A percentile compares a stretch with the other conserved stretches of the same genome.
These are phyloP conservation scores for Trichogramma evanescens DNA, from an alignment of 2,888 invertebrate species.

Conservation along the genomic window DNA sequence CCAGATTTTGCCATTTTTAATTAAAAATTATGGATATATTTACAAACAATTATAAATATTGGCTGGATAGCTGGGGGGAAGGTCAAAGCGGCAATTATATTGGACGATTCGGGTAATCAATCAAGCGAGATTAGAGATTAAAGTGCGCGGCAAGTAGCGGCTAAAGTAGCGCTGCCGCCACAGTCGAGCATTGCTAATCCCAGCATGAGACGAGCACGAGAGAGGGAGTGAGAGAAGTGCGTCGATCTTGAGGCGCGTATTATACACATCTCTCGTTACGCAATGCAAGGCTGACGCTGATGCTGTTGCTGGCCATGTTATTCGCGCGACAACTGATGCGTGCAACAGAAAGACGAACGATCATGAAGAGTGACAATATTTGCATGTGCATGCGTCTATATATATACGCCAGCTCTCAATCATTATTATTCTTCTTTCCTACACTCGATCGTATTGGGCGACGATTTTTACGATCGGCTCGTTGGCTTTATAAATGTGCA, in stretches of 20 bases:
- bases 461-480: no score
- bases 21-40: neutral
- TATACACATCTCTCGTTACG: constrained; percentile 6
- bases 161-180: neutral
- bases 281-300: neutral
- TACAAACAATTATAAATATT: neutral
- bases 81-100: constrained; percentile 15
- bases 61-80: neutral
- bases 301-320: no score
- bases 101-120: constrained; percentile 12
- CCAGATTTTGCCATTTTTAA: no score
- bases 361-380: constrained; percentile 22
- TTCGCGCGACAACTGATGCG: no score
- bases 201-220: neutral
- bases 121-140: constrained; percentile 21
- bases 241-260: constrained; percentile 1
- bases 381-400: constrained; percentile 24
- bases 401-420: no score
- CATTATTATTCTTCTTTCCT: constrained; percentile 2
- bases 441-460: no score
- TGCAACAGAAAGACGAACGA: no score
- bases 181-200: constrained; percentile 5
- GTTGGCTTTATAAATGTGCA: no score
- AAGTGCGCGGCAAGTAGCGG: neutral
- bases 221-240: neutral